Evolutionary conservation across 2,888 invertebrate genomes (phyloP).

Genomic region (Spilosoma lubricipeda): DNA sequence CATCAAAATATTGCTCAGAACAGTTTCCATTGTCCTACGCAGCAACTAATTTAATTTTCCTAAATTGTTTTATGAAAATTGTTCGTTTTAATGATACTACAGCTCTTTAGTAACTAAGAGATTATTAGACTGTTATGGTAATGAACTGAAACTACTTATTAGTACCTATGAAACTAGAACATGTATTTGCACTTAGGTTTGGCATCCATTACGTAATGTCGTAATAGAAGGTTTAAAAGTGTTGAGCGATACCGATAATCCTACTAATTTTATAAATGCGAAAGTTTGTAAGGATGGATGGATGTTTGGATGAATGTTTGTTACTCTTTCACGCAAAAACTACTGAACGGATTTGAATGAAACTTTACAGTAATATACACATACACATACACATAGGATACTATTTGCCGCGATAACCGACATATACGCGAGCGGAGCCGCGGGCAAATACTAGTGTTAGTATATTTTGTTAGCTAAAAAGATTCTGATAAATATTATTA

Average conservation of each 20-base stretch:
- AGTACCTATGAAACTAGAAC: not conserved
- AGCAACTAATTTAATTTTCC: not conserved
- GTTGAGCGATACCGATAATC: not conserved
- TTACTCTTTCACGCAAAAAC: too few relatives aligned
- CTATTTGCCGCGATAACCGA: too few relatives aligned
- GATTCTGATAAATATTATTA: not conserved
- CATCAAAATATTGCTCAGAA: slow-evolving; percentile 29
- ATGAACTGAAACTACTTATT: too few relatives aligned
- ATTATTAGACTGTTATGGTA: not conserved
- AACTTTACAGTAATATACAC: too few relatives aligned
- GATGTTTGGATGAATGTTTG: too few relatives aligned
- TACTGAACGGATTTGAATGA: too few relatives aligned
- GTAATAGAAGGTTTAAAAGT: not conserved
- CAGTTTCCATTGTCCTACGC: slow-evolving; percentile 13
- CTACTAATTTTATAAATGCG: too few relatives aligned
- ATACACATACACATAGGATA: too few relatives aligned
- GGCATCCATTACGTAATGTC: not conserved
- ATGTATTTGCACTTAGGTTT: not conserved
- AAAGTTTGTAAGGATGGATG: too few relatives aligned
- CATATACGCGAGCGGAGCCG: too few relatives aligned
- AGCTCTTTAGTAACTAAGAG: not conserved
- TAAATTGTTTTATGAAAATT: not conserved
- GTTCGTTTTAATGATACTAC: not conserved
- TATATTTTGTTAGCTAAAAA: not conserved
- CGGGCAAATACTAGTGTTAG: too few relatives aligned